Percentiles rank a stretch among this genome's conserved stretches.
These are phyloP conservation scores for Chrysomallon squamiferum DNA, from an alignment of 1,140 invertebrate genomes.

Conservation along the genomic window DNA sequence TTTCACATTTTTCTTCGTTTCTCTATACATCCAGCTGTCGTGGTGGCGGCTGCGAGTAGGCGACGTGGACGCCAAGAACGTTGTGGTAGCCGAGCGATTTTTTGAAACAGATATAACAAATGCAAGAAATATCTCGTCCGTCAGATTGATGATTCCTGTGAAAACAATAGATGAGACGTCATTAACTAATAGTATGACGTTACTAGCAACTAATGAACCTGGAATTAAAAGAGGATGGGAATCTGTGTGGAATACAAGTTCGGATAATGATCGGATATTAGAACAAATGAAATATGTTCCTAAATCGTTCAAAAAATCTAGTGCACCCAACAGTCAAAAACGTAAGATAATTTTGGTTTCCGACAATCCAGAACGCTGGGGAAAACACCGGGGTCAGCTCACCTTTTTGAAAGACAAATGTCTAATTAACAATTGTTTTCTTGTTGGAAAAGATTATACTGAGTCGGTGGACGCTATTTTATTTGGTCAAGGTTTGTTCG, in stretches of 20 bases:
- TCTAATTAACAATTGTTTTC: background rate
- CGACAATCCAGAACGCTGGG: background rate
- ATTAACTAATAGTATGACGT: no score
- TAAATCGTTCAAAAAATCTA: background rate
- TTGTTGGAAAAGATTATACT: background rate
- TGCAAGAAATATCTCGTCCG: no score
- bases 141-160: no score
- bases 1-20: no score
- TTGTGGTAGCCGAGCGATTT: no score
- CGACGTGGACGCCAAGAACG: no score
- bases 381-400: background rate
- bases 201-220: no score
- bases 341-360: background rate
- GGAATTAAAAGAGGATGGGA: no score
- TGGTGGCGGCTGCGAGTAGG: no score
- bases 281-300: background rate
- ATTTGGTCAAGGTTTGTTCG: background rate
- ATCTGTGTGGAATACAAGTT: background rate
- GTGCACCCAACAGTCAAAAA: background rate
- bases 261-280: background rate
- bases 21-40: no score
- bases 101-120: no score
- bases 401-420: background rate
- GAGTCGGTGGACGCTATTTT: background rate
- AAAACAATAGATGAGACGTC: no score